Base-by-base conservation (phyloP, 2,888 invertebrate genomes). In the Sycophila texana region DNA sequence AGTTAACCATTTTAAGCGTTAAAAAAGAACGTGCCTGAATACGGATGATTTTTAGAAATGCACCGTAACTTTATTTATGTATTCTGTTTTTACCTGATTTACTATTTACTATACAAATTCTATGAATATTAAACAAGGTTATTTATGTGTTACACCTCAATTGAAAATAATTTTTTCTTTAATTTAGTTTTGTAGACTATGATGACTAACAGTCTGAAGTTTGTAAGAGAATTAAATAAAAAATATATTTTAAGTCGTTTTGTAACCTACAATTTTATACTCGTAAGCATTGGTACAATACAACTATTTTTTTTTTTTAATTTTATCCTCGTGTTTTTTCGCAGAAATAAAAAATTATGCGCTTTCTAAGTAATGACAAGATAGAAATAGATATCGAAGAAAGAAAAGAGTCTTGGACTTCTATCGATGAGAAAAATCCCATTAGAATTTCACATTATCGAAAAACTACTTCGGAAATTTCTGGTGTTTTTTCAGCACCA, bases 401-500 rank as follows among this genome's bases (percentile, higher is more conserved):
- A n/a, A 63, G 58, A 49, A 74, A 71, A 16, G 20, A 74, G 20
- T 47, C 61, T 4, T 74, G 70, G 53, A 71, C 10, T 26, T 65
- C 22, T 70, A 58, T 67, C 30, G 39, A 66, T 18, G 61, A 53
- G 18, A 78, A 72, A 16, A 70, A 60, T n/a, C 65, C 60, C 14
- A 72, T 73, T 22, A 53, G 58, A 14, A 47, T 81, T 47, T 72
- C 58, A 13, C 74, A 73, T 47, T 81, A 63, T 58, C 63, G 74
- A 60, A 81, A 66, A 51, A 5, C 26, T 14, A 66, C 39, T 26
- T 47, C 72, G 1, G 63, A 75, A 67, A 78, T 55, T 1, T 74
- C 74, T 81, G 81, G 83, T 47, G 82, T 85, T 60, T 87, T 87
- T 57, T 83, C 67, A 49, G 86, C 86, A 13, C 87, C 87, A 2